phyloP scores from a whole-genome alignment of 2,113 vertebrate species.

The Ariopsis seemanni region DNA sequence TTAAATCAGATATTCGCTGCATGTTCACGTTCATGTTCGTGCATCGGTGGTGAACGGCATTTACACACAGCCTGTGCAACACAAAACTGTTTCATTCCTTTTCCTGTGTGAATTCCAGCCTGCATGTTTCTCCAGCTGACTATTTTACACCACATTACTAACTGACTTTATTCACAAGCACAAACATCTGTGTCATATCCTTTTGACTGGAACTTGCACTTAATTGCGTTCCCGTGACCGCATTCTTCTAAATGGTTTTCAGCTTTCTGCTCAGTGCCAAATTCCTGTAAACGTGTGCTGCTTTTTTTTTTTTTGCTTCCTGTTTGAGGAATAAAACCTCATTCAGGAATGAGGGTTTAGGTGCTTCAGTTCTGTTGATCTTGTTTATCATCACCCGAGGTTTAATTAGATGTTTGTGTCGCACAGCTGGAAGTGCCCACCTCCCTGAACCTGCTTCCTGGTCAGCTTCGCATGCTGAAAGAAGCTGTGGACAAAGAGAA shows the following conservation, averaged over 20 bases:
- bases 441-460: slow-evolving; percentile 78
- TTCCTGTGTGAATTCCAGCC: not conserved
- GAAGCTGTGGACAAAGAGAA: slow-evolving; percentile 73
- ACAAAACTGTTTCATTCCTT: not conserved
- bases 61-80: not conserved
- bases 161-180: not conserved
- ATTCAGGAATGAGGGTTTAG: too few relatives aligned
- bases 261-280: not conserved
- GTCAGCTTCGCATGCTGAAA: slow-evolving; percentile 75
- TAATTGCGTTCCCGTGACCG: not conserved
- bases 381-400: too few relatives aligned
- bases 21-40: not conserved
- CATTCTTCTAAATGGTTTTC: not conserved
- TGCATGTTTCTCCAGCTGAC: not conserved
- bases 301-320: not conserved
- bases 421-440: slow-evolving; percentile 73
- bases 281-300: not conserved
- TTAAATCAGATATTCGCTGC: too few relatives aligned
- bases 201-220: not conserved
- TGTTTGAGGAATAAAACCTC: too few relatives aligned
- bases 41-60: not conserved
- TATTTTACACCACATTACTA: not conserved
- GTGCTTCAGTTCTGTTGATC: too few relatives aligned
- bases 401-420: slow-evolving; percentile 15
- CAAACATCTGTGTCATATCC: not conserved